These are phyloP conservation scores for Seira sanloemensis DNA, from an alignment of 2,888 invertebrate genomes.

Conservation along the genomic window DNA sequence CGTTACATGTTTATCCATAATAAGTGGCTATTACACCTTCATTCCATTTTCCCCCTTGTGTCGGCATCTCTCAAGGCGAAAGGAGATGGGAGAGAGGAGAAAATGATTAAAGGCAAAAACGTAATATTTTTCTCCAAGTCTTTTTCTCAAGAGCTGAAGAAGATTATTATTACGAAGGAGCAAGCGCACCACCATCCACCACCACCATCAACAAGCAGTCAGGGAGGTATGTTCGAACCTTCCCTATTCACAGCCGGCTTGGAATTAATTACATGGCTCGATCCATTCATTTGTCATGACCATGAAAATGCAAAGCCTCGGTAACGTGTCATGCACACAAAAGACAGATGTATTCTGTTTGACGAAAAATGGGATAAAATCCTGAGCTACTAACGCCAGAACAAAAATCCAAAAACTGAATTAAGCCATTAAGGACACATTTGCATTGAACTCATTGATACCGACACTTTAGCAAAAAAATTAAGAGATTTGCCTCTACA, in stretches of 20 bases:
- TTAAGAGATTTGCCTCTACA: too few relatives aligned
- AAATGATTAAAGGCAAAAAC: neutral
- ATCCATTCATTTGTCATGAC: constrained; percentile 74
- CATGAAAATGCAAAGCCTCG: constrained; percentile 44
- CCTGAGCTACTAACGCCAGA: too few relatives aligned
- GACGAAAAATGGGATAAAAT: too few relatives aligned
- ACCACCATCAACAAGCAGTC: constrained; percentile 35
- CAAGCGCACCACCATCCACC: neutral
- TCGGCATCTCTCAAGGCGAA: neutral
- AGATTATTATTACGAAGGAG: neutral
- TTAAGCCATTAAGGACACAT: too few relatives aligned
- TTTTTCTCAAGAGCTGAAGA: neutral
- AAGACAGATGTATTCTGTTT: too few relatives aligned
- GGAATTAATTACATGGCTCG: constrained; percentile 73
- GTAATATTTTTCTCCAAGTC: neutral
- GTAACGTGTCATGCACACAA: too few relatives aligned
- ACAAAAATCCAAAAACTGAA: too few relatives aligned
- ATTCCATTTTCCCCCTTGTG: neutral
- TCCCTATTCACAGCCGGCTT: constrained; percentile 73
- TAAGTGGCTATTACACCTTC: neutral
- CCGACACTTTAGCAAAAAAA: too few relatives aligned
- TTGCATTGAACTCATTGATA: too few relatives aligned
- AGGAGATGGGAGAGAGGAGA: neutral
- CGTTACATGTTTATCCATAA: neutral
- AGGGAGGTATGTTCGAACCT: constrained; percentile 62